These are phyloP conservation scores for Pyrocoelia pectoralis DNA, from an alignment of 2,888 invertebrate species.

Conservation along the genomic window DNA sequence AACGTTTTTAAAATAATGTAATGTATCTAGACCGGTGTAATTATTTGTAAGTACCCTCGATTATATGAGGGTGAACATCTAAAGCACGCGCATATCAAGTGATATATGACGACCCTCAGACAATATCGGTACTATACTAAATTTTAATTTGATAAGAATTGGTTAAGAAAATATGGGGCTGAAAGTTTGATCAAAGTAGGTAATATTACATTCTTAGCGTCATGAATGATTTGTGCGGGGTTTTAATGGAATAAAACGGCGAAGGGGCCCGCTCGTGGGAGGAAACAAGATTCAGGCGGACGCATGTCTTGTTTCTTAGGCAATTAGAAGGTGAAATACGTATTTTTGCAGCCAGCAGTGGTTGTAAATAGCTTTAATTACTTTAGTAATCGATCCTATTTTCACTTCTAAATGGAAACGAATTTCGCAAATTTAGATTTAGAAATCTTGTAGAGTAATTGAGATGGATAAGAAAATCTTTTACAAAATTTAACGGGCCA, in stretches of 20 bases:
- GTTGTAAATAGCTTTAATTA: slow-evolving; percentile 44
- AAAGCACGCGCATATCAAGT: slow-evolving; percentile 43
- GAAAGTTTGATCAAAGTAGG: slow-evolving; percentile 52
- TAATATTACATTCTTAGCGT: slow-evolving; percentile 58
- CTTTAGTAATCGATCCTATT: slow-evolving; percentile 36
- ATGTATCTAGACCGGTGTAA: neutral
- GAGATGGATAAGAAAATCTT: slow-evolving; percentile 12
- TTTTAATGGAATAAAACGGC: slow-evolving; percentile 52
- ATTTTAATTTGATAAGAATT: slow-evolving; percentile 56
- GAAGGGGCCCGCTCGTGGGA: slow-evolving; percentile 30
- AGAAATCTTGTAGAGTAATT: slow-evolving; percentile 15
- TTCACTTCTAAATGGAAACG: slow-evolving; percentile 26
- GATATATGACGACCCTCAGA: slow-evolving; percentile 41
- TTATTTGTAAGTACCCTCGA: slow-evolving; percentile 11
- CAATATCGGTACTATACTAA: slow-evolving; percentile 49
- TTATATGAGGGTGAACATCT: slow-evolving; percentile 10
- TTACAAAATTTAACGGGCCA: too few species aligned
- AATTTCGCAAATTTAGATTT: slow-evolving; percentile 9
- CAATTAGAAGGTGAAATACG: slow-evolving; percentile 44
- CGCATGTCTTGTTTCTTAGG: slow-evolving; percentile 43
- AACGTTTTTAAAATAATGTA: neutral
- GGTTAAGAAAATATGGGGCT: slow-evolving; percentile 47
- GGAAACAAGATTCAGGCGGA: slow-evolving; percentile 39
- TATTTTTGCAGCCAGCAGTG: slow-evolving; percentile 39
- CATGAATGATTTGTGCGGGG: slow-evolving; percentile 56